Evolutionary conservation across 2,113 vertebrate genomes (phyloP).

Genomic region (Erythrolamprus reginae): DNA sequence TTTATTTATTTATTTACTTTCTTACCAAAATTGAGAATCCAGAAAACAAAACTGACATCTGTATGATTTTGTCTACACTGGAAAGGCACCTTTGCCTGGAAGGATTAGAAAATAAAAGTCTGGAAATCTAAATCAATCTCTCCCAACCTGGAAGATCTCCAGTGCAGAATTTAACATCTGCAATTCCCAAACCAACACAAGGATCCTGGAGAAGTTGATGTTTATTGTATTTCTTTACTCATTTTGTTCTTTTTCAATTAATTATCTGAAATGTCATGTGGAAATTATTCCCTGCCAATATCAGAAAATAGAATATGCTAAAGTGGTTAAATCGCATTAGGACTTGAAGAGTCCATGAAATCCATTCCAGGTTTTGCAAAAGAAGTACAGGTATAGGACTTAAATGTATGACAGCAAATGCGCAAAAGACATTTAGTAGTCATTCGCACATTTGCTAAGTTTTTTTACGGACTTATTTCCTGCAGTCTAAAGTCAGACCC

Average conservation of each 20-base stretch:
- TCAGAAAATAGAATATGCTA: not conserved
- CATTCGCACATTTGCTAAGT: not conserved
- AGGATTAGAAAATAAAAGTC: not conserved
- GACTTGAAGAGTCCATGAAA: not conserved
- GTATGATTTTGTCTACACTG: not conserved
- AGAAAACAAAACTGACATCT: not conserved
- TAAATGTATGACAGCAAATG: too few species aligned
- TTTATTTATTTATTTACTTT: too few species aligned
- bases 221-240: not conserved
- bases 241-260: not conserved
- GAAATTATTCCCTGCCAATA: not conserved
- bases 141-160: not conserved
- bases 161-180: not conserved
- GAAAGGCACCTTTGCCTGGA: not conserved
- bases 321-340: not conserved
- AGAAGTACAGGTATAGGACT: too few species aligned
- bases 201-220: not conserved
- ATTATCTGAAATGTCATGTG: not conserved
- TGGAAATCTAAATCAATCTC: not conserved
- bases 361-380: not conserved
- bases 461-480: not conserved
- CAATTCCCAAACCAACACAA: not conserved
- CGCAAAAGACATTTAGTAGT: too few species aligned
- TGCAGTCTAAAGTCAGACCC: not conserved
- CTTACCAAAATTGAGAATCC: not conserved